Percentiles rank a stretch among this genome's conserved stretches.
These are phyloP conservation scores for Drosophila kanapiae DNA, from an alignment of 1,140 invertebrate species.

Conservation along the genomic window DNA sequence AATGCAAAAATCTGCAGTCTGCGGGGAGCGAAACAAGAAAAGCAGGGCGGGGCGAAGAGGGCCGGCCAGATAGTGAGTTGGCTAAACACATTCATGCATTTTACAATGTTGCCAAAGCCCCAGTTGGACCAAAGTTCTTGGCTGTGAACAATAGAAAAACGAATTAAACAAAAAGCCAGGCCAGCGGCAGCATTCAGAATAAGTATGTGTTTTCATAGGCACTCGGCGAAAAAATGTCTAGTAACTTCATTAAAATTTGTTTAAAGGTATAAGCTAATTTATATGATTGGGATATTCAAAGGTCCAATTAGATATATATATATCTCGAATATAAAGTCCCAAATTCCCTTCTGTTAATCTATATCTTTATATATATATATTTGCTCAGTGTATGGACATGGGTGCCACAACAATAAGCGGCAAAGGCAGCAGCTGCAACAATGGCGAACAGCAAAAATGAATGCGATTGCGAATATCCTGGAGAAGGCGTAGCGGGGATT, in stretches of 20 bases:
- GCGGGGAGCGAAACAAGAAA: not conserved
- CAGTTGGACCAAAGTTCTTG: constrained; percentile 76
- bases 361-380: not conserved
- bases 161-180: constrained; percentile 81
- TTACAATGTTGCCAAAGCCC: constrained; percentile 77
- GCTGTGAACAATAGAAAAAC: constrained; percentile 78
- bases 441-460: constrained; percentile 69
- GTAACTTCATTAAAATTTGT: too few relatives aligned
- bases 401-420: constrained; percentile 38
- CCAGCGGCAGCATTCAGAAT: constrained; percentile 14
- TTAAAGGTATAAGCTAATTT: too few relatives aligned
- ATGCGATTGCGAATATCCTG: constrained; percentile 40
- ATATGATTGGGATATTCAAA: too few relatives aligned
- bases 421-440: constrained; percentile 72
- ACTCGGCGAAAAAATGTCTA: not conserved
- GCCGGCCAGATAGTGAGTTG: constrained; percentile 32
- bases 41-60: not conserved
- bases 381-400: constrained; percentile 1
- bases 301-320: too few relatives aligned
- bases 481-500: constrained; percentile 11
- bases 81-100: constrained; percentile 72
- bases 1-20: constrained; percentile 68
- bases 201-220: constrained; percentile 31
- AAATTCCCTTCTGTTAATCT: too few relatives aligned
- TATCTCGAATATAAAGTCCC: too few relatives aligned